Evolutionary conservation across 2,113 vertebrate species (phyloP), one percentile per base, ranked within the genome.

Genomic region (Rhadina sibilatrix): DNA sequence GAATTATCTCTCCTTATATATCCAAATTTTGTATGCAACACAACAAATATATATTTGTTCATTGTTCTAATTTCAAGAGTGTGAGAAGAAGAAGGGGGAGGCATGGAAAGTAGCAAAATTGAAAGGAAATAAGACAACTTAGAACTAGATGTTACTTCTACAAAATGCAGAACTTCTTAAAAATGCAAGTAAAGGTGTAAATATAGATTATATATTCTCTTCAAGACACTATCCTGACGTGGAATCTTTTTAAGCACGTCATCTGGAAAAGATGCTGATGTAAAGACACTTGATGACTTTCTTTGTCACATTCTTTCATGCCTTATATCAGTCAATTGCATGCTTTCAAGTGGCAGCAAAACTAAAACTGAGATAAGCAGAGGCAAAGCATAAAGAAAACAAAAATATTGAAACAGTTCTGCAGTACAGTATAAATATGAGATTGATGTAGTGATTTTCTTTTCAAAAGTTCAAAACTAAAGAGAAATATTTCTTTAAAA

Each of bases 361-460:
- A 61, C 18, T 77, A 57, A 83, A 94, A 56, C 69, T 87, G 15
- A 90, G 46, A 61, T 54, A 95, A 83, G 60, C 72, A 70, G 15
- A 69, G 71, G 44, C 9, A 44, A 83, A 28, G 42, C 69, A 56
- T 5, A 40, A 54, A 68, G 23, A 47, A 83, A 83, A 64, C 9
- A 70, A 91, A 94, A 93, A n/a, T 78, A 83, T 7, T 69, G 47
- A 80, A 80, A 74, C 69, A 75, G 46, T 72, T 97, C 81, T 91
- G 5, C 46, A 91, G 10, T 68, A 37, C 21, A 1, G 1, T 52
- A 42, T 42, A 84, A 56, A 12, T 33, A 75, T 21, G 4, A 5
- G 7, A 47, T 54, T 31, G 40, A 65, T 40, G 12, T 16, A 25
- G 22, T 56, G 31, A 57, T 57, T 90, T 94, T 90, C 53, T 72